Base-by-base conservation (phyloP, 2,113 vertebrate genomes). In the Eulemur rufifrons region DNA sequence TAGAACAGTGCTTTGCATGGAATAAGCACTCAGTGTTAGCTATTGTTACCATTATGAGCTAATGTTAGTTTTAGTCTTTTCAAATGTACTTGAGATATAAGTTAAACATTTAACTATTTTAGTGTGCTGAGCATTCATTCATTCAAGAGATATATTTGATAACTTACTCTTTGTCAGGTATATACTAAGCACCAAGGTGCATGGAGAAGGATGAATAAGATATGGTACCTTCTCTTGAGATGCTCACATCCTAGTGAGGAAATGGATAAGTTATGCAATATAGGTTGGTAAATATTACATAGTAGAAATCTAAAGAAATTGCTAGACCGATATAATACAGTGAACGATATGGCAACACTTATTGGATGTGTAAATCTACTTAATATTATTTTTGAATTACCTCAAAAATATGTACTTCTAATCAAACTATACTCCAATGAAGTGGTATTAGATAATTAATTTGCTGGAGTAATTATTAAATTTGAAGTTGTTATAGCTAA, bases 11-110 rank as follows among this genome's bases (percentile, higher is more conserved):
- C 9, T 89, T 95, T 76, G 32, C 5, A 32, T 76, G n/a, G 42
- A 54, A 0, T 91, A 85, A 89, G 20, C 21, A 87, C 18, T 64
- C 42, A 64, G 2, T 88, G 23, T 78, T 88, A 71, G 39, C 20
- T 77, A 5, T 54, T 69, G 56, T 47, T 89, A 66, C 32, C 52
- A 68, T 25, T 87, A 80, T 85, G 39, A 97, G 18, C 64, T 74
- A 87, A 17, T 86, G 29, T 91, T 96, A 50, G 21, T 23, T 90
- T 93, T 90, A 86, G 15, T 76, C 8, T 93, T 96, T 84, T 52
- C 50, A 91, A n/a, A 56, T 93, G 15, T 47, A 63, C 63, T 91
- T 93, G 80, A 96, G 68, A 80, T 95, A 61, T 23, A 82, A 71
- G 39, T 85, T 59, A 86, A 96, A 90, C 34, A 42, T 85, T 77